Evolutionary conservation across 2,888 invertebrate species (phyloP).

Genomic region (Thecocarcelia acutangulata): DNA sequence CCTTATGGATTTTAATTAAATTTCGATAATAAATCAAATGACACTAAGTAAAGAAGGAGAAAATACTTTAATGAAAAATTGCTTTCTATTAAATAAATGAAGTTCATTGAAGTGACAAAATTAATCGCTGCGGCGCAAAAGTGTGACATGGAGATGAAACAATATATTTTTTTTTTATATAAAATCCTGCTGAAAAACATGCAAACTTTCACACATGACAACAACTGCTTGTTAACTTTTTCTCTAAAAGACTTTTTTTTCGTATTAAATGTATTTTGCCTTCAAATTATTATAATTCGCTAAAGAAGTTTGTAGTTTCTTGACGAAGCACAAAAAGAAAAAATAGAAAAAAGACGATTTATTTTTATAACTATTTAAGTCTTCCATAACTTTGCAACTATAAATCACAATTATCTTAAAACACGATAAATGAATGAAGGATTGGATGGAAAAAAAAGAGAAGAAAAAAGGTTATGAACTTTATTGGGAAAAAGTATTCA

Average conservation of each 20-base stretch:
- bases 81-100: slow-evolving; percentile 11
- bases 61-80: background rate
- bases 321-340: background rate
- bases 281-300: slow-evolving; percentile 57
- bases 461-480: slow-evolving; percentile 53
- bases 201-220: slow-evolving; percentile 13
- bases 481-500: slow-evolving; percentile 41
- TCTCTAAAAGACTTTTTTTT: background rate
- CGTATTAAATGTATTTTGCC: background rate
- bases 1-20: too few species aligned
- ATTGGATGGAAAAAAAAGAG: background rate
- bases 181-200: background rate
- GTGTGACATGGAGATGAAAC: slow-evolving; percentile 49
- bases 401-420: slow-evolving; percentile 65
- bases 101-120: slow-evolving; percentile 45
- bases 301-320: slow-evolving; percentile 18
- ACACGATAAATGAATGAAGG: slow-evolving; percentile 42
- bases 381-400: slow-evolving; percentile 42
- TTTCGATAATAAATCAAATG: too few species aligned
- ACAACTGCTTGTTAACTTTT: slow-evolving; percentile 25
- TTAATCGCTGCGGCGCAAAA: slow-evolving; percentile 12
- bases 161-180: slow-evolving; percentile 6
- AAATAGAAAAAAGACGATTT: slow-evolving; percentile 10
- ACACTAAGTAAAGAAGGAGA: background rate
- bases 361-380: slow-evolving; percentile 41